Percentiles rank a stretch among this genome's conserved stretches.
These are phyloP conservation scores for Thera obeliscata DNA, from an alignment of 2,888 invertebrate genomes.

Conservation along the genomic window DNA sequence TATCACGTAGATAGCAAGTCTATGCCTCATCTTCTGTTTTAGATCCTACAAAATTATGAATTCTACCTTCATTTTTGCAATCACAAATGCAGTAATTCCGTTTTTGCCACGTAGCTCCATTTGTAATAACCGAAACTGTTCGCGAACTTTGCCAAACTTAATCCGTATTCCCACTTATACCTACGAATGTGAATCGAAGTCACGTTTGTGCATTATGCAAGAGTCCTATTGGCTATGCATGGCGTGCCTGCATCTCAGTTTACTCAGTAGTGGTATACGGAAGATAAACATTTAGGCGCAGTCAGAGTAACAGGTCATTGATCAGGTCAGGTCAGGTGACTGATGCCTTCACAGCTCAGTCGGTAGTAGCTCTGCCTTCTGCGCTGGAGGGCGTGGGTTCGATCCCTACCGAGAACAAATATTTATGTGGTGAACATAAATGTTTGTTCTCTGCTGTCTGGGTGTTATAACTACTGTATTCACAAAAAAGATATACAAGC, in stretches of 20 bases:
- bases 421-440: too few species aligned
- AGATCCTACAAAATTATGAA: too few species aligned
- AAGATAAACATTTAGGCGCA: conserved; percentile 41
- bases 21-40: neutral
- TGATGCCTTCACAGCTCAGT: too few species aligned
- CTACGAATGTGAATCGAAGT: conserved; percentile 40
- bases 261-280: conserved; percentile 43
- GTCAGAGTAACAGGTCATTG: neutral
- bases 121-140: conserved; percentile 23
- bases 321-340: too few species aligned
- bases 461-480: too few species aligned
- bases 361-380: too few species aligned
- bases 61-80: neutral
- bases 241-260: conserved; percentile 36
- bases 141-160: conserved; percentile 45
- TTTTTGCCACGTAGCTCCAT: conserved; percentile 41
- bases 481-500: too few species aligned
- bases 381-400: too few species aligned
- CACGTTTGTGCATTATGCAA: conserved; percentile 43
- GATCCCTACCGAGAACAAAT: too few species aligned
- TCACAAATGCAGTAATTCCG: conserved; percentile 39
- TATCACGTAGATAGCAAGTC: neutral
- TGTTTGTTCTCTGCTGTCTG: too few species aligned
- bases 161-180: conserved; percentile 31
- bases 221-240: conserved; percentile 31